phyloP scores from a whole-genome alignment of 23 tunicate species.

The Pegea sp. region DNA sequence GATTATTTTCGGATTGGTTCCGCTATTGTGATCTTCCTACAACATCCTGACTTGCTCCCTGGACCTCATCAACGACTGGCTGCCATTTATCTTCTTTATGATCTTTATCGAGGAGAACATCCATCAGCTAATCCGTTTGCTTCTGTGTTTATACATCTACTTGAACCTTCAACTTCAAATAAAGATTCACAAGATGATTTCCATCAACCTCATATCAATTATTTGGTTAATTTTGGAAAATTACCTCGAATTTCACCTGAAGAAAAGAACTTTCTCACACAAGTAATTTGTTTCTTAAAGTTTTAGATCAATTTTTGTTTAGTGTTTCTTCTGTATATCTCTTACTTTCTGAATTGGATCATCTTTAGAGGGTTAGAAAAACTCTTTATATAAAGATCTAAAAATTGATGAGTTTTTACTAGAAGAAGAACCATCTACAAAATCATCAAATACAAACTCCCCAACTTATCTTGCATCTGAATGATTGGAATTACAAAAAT shows the following conservation, averaged over 20 bases:
- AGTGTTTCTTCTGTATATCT: too few relatives aligned
- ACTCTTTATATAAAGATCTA: too few relatives aligned
- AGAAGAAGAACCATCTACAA: too few relatives aligned
- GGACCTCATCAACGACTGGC: constrained; percentile 74
- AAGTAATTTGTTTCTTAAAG: constrained; percentile 6
- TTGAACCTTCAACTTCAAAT: constrained; percentile 17
- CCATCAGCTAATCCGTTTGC: constrained; percentile 47
- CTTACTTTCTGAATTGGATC: too few relatives aligned
- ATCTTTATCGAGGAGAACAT: constrained; percentile 53
- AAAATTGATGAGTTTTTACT: too few relatives aligned
- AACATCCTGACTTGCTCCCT: constrained; percentile 53
- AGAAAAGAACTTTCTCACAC: constrained; percentile 59
- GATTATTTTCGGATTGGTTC: constrained; percentile 77
- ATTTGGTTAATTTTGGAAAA: constrained; percentile 15
- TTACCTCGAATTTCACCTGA: constrained; percentile 24
- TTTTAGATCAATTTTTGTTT: too few relatives aligned
- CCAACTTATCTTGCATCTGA: too few relatives aligned
- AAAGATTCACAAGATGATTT: constrained; percentile 2
- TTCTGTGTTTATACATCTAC: constrained; percentile 54
- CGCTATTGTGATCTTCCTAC: constrained; percentile 55
- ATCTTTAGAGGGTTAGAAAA: too few relatives aligned
- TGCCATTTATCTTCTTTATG: constrained; percentile 62
- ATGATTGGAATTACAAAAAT: neutral
- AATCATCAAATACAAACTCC: too few relatives aligned
- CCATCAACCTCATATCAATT: constrained; percentile 1